Percentiles rank a stretch among this genome's conserved stretches.
Conservation (phyloP, 2,888 invertebrate species). For the Philaethria dido region DNA sequence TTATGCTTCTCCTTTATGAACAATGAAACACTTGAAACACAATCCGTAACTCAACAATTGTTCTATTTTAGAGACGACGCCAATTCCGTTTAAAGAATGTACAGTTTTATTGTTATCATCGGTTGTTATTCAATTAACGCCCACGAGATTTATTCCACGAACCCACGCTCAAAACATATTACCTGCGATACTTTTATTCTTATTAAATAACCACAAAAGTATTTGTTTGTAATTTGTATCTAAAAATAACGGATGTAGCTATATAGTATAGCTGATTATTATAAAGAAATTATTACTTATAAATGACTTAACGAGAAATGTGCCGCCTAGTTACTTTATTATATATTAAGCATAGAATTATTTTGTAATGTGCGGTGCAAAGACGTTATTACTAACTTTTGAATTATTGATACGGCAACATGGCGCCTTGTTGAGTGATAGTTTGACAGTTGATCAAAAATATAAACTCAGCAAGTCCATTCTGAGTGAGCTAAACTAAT, state of each 20-base stretch:
- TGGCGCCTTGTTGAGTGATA: conserved; percentile 58
- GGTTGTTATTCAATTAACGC: conserved; percentile 51
- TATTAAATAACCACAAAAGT: conserved; percentile 31
- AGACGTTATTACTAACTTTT: conserved; percentile 51
- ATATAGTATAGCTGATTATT: background rate
- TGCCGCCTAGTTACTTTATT: background rate
- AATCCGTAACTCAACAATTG: conserved; percentile 34
- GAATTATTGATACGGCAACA: conserved; percentile 66
- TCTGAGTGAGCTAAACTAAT: conserved; percentile 25
- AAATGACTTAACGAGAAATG: background rate
- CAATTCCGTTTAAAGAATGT: conserved; percentile 43
- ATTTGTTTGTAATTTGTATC: background rate
- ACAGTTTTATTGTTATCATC: conserved; percentile 44
- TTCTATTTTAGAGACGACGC: conserved; percentile 39
- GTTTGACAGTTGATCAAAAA: conserved; percentile 39
- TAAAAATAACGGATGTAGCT: background rate
- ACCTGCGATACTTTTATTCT: conserved; percentile 36
- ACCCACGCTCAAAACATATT: conserved; percentile 45
- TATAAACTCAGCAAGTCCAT: conserved; percentile 20
- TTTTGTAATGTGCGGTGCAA: conserved; percentile 3
- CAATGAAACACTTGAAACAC: conserved; percentile 32
- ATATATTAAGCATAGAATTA: conserved; percentile 5
- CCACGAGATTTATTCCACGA: conserved; percentile 43
- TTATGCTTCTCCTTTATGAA: conserved; percentile 2
- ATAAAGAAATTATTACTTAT: too few relatives aligned